A percentile compares a stretch with the other conserved stretches of the same genome.
Conservation (phyloP, 2,888 invertebrate genomes). For the Apodemia zela region DNA sequence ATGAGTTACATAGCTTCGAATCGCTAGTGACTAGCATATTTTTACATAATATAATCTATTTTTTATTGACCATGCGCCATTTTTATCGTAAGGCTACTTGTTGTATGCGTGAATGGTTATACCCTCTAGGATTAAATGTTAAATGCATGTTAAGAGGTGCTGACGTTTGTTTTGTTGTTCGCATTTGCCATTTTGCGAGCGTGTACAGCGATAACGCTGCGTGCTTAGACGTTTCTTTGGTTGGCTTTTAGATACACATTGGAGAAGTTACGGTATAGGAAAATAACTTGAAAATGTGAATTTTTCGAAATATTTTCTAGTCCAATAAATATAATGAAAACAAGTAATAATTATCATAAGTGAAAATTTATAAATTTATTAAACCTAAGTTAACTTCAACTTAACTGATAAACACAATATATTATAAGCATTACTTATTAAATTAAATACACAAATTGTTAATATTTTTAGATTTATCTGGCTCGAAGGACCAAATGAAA, state of each 20-base stretch:
- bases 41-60: slow-evolving; percentile 47
- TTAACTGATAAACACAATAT: no score
- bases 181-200: slow-evolving; percentile 24
- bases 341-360: no score
- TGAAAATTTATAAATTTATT: no score
- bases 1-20: slow-evolving; percentile 65
- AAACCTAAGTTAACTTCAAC: no score
- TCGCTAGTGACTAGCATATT: slow-evolving; percentile 68
- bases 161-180: slow-evolving; percentile 36
- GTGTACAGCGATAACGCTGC: slow-evolving; percentile 3
- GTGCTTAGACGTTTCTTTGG: slow-evolving; percentile 4
- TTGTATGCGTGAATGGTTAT: slow-evolving; percentile 42
- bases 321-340: no score
- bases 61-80: slow-evolving; percentile 53
- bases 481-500: no score
- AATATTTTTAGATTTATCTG: no score
- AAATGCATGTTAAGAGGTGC: slow-evolving; percentile 56
- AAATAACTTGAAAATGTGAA: not conserved
- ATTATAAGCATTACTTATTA: no score
- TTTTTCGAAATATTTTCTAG: no score
- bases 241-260: slow-evolving; percentile 22
- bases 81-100: slow-evolving; percentile 41
- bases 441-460: no score
- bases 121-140: slow-evolving; percentile 46
- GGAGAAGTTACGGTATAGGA: not conserved